Percentiles rank a stretch among this genome's conserved stretches.
phyloP scores from a whole-genome alignment of 2,797 vertebrate species.

The Melanotaenia boesemani region DNA sequence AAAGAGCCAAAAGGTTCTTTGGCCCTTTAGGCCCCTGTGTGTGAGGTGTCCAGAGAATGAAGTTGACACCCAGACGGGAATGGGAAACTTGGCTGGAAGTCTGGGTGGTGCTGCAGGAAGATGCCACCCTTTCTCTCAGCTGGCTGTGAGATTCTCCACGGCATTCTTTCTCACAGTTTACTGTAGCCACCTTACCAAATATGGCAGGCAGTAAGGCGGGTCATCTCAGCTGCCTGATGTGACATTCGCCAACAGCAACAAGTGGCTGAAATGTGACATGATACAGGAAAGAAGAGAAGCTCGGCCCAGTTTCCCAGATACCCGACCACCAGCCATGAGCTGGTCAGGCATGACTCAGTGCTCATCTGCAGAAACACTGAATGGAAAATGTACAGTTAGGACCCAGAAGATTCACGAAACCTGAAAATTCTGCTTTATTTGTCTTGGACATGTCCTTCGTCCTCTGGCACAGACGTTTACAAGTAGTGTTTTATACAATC shows the following conservation, averaged over 20 bases:
- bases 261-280: not conserved
- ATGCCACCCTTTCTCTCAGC: not conserved
- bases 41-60: too few relatives aligned
- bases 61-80: too few relatives aligned
- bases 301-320: not conserved
- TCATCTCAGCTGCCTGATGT: not conserved
- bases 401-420: too few relatives aligned
- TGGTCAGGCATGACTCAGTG: too few relatives aligned
- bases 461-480: too few relatives aligned
- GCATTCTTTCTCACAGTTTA: conserved; percentile 1
- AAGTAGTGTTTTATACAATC: too few relatives aligned
- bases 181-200: conserved; percentile 15
- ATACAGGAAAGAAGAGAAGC: not conserved
- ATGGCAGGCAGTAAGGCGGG: not conserved
- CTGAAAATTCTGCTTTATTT: too few relatives aligned
- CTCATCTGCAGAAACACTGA: too few relatives aligned
- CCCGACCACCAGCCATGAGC: too few relatives aligned
- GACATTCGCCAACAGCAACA: not conserved
- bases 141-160: conserved; percentile 9
- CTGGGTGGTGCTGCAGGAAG: not conserved
- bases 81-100: not conserved
- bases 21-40: too few relatives aligned
- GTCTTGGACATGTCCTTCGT: too few relatives aligned
- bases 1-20: not conserved
- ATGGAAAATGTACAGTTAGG: too few relatives aligned